Base-by-base conservation (phyloP, 1,140 invertebrate genomes). In the Pararge aegeria region DNA sequence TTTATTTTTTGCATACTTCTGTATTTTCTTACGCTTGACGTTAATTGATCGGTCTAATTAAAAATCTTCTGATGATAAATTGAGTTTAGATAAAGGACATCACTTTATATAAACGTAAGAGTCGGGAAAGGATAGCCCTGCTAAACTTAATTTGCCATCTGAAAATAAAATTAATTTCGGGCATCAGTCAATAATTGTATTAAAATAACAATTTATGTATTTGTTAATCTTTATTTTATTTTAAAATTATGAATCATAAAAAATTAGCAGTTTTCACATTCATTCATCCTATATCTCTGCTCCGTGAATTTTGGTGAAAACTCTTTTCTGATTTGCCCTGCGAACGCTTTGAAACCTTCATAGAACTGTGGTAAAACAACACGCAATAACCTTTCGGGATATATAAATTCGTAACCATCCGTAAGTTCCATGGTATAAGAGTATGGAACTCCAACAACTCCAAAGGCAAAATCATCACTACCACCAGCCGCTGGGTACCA, bases 391-490 rank as follows among this genome's bases (percentile, higher is more conserved):
- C 55, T 49, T 54, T 83, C 82, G 4, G 89, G 88, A 64, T 71
- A 91, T 0, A 79, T 27, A 34, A 91, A 91, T 42, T 83, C 86
- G 27, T 82, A 78, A 1, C 80, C 83, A n/a, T 85, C 72, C 5
- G 89, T 90, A 1, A 95, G 75, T 79, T 96, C 95, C 81, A 95
- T 92, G 0, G 94, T 93, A 67, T 93, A 94, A 0, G 93, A 92
- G 74, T 94, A 94, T 2, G 93, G 93, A 1, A 95, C 90, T 13
- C 92, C 92, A 1, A 90, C 81, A 0, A 87, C 90, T 0, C 92
- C 93, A 65, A 92, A 94, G 0, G 93, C 94, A 80, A 92, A 96
- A 68, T 96, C 95, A 68, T 94, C 93, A 55, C 93, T 93, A 1
- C 92, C 93, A 1, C 94, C 94, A 34, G 94, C 91, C 7, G 93